A percentile compares a stretch with the other conserved stretches of the same genome.
Conservation (phyloP, 2,888 invertebrate species). For the Drosophila neonasuta region DNA sequence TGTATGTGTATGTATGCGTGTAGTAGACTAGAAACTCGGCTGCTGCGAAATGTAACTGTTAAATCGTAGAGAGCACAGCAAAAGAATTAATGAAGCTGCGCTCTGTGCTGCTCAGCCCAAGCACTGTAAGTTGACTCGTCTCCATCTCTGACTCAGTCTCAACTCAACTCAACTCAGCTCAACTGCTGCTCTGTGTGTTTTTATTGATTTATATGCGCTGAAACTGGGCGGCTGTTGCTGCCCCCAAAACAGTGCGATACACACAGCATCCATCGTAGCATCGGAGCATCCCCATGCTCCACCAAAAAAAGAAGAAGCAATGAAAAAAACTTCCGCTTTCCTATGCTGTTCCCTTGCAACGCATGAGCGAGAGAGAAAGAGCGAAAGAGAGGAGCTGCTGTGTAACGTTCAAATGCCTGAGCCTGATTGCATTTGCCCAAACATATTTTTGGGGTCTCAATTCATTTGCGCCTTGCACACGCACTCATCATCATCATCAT, state of each 20-base stretch:
- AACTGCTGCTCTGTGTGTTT: constrained; percentile 50
- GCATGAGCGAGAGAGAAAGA: constrained; percentile 39
- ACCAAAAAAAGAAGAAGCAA: constrained; percentile 1
- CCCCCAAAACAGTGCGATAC: constrained; percentile 63
- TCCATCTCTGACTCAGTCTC: constrained; percentile 2
- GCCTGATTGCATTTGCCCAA: constrained; percentile 58
- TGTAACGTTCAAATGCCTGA: constrained; percentile 4
- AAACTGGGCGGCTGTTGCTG: constrained; percentile 65
- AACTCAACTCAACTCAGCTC: constrained; percentile 34
- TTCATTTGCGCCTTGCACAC: constrained; percentile 54
- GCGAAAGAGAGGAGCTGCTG: constrained; percentile 10
- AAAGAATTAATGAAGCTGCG: constrained; percentile 58
- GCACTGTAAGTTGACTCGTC: constrained; percentile 23
- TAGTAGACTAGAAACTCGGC: constrained; percentile 29
- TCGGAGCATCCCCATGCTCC: constrained; percentile 30
- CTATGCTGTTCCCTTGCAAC: constrained; percentile 62
- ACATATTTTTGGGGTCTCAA: constrained; percentile 60
- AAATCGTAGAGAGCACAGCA: constrained; percentile 40
- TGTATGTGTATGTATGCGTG: constrained; percentile 13
- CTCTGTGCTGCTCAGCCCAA: constrained; percentile 35
- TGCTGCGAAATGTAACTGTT: constrained; percentile 45
- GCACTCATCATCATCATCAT: constrained; percentile 39
- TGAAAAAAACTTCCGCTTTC: constrained; percentile 59
- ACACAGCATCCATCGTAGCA: constrained; percentile 30
- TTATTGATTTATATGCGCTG: constrained; percentile 78